Percentiles rank a stretch among this genome's conserved stretches.
Conservation (phyloP, 2,797 vertebrate species). For the Pangasius mekongensis region DNA sequence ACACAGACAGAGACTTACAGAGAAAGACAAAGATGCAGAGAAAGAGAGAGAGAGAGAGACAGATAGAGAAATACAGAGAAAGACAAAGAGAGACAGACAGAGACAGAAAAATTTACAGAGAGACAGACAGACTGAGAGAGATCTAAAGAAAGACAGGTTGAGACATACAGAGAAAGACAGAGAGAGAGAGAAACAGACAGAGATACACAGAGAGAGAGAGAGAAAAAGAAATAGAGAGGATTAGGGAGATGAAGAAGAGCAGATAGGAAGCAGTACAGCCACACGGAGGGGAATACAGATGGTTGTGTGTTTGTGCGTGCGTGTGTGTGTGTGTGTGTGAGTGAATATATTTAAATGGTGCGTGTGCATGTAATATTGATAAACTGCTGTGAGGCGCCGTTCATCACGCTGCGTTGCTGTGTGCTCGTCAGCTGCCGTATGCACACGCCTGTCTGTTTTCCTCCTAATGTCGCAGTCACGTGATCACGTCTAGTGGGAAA, state of each 20-base stretch:
- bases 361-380: conserved; percentile 43
- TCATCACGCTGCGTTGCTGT: conserved; percentile 1
- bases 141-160: conserved; percentile 11
- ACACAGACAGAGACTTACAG: neutral
- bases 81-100: neutral
- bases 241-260: conserved; percentile 14
- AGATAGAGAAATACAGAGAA: neutral
- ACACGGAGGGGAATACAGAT: conserved; percentile 61
- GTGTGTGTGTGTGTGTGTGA: conserved; percentile 35
- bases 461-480: conserved; percentile 37
- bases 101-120: conserved; percentile 35
- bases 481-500: conserved; percentile 49
- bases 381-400: conserved; percentile 29
- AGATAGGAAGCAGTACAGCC: neutral
- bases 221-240: conserved; percentile 46
- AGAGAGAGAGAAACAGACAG: conserved; percentile 62
- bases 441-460: conserved; percentile 36
- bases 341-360: conserved; percentile 42
- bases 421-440: neutral
- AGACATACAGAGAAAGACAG: neutral
- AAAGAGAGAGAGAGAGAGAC: conserved; percentile 38
- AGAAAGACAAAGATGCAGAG: conserved; percentile 65
- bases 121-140: neutral
- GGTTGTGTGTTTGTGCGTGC: conserved; percentile 47
- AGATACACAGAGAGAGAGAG: neutral